Percentiles rank a stretch among this genome's conserved stretches.
phyloP scores from a whole-genome alignment of 2,888 invertebrate species.

The Smittia sp. region DNA sequence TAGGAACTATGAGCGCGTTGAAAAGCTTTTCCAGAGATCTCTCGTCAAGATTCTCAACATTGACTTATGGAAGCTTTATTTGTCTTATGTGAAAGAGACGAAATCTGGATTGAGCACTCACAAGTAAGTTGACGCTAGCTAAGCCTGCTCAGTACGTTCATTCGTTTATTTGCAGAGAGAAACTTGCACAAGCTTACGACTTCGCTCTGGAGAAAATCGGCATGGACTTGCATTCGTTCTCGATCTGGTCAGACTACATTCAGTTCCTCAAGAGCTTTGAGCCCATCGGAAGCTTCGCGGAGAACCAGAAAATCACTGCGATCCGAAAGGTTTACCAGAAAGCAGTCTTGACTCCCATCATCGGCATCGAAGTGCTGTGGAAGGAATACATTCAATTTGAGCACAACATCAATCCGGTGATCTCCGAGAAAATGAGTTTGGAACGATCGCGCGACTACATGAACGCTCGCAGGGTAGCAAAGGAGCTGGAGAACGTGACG shows the following conservation, averaged over 20 bases:
- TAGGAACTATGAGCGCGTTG: constrained; percentile 96
- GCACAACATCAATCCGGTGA: constrained; percentile 74
- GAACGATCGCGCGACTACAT: constrained; percentile 95
- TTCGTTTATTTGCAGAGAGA: constrained; percentile 68
- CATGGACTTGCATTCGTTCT: constrained; percentile 94
- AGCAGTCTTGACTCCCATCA: constrained; percentile 94
- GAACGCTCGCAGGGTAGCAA: constrained; percentile 94
- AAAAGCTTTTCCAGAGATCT: constrained; percentile 98
- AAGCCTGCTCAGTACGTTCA: background rate
- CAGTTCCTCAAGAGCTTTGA: constrained; percentile 94
- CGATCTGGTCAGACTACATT: constrained; percentile 98
- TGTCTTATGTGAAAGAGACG: constrained; percentile 97
- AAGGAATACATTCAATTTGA: constrained; percentile 98
- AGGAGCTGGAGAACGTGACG: constrained; percentile 92
- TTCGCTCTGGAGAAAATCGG: constrained; percentile 99
- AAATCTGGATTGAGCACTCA: constrained; percentile 89
- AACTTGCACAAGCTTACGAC: constrained; percentile 99
- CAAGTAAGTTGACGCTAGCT: constrained; percentile 65
- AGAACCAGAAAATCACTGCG: constrained; percentile 98
- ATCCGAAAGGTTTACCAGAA: constrained; percentile 96
- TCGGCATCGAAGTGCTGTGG: constrained; percentile 94
- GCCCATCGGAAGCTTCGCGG: constrained; percentile 97
- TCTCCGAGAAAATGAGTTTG: constrained; percentile 95
- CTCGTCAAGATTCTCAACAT: constrained; percentile 98
- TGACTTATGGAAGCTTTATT: constrained; percentile 96